Evolutionary conservation across 2,797 vertebrate genomes (phyloP), one percentile per base, ranked within the genome.

Genomic region (Menidia menidia): DNA sequence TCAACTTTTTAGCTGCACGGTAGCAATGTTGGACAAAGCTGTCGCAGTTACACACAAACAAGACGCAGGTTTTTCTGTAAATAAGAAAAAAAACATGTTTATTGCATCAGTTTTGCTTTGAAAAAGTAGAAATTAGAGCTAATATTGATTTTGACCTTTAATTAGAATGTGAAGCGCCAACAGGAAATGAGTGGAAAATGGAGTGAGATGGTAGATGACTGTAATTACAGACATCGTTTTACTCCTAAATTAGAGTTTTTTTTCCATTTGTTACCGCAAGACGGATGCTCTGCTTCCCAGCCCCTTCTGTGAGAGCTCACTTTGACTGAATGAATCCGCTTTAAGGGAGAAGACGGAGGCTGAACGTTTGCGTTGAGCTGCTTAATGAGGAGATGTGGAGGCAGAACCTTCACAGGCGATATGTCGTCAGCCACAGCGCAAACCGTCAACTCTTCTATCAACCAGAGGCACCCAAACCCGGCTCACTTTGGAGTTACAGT

Each of bases 1-100:
- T 68, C 60, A 4, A 45, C 14, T 61, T 60, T 59, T 68, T 55
- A 44, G 62, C 48, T 18, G 14, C 16, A 7, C 44, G 64, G 54
- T 10, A 11, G 60, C 60, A 19, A 59, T 2, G 58, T 57, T 68
- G 39, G 39, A 74, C 41, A 41, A 57, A 45, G 5, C 5, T 3
- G 42, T 41, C 18, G 1, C 31, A 59, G 65, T 53, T 54, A 55
- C 64, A 66, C 6, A 1, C 30, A 44, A 56, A 65, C 60, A 61
- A 14, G n/a, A 58, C 3, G 2, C 19, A 16, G 30, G 13, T 63
- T 52, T 61, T 50, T 25, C 19, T 6, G 53, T 16, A n/a, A 7
- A 43, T 31, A 33, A 19, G 30, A 10, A 42, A 7, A 14, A 47
- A 47, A 45, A 39, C 16, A 9, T 2, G 16, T 47, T 60, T 60